Evolutionary conservation across 2,888 invertebrate genomes (phyloP).

Genomic region (Torymus texanus): DNA sequence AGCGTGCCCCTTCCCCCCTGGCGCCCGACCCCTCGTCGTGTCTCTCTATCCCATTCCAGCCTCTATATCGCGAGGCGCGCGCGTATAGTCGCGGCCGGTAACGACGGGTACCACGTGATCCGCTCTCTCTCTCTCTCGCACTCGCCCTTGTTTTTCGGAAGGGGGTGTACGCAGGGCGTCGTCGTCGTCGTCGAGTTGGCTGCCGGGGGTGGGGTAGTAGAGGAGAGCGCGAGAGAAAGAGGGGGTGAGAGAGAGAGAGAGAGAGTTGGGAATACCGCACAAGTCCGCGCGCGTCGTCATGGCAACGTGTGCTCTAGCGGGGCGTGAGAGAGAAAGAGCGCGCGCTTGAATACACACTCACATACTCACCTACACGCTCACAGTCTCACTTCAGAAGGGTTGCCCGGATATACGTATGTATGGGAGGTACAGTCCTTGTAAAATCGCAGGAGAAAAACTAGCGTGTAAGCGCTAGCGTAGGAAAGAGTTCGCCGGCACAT

Average conservation of each 20-base stretch:
- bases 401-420: conserved; percentile 53
- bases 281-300: conserved; percentile 67
- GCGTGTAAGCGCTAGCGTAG: conserved; percentile 39
- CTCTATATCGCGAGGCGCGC: conserved; percentile 36
- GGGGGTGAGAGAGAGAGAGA: conserved; percentile 19
- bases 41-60: conserved; percentile 28
- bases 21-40: conserved; percentile 35
- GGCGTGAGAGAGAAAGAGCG: conserved; percentile 60
- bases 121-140: conserved; percentile 60
- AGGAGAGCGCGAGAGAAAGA: conserved; percentile 47
- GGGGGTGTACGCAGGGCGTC: conserved; percentile 56
- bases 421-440: conserved; percentile 69
- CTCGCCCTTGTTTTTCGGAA: conserved; percentile 72
- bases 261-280: conserved; percentile 66
- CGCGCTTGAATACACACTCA: too few species aligned
- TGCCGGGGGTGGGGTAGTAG: conserved; percentile 59
- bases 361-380: too few species aligned
- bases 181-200: conserved; percentile 47
- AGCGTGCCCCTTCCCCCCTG: conserved; percentile 69
- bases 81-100: conserved; percentile 61
- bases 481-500: conserved; percentile 59
- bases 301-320: conserved; percentile 63
- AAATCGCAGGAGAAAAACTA: conserved; percentile 68
- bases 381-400: conserved; percentile 63
- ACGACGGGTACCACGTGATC: conserved; percentile 71